These are phyloP conservation scores for Ariopsis seemanni DNA, from an alignment of 2,113 vertebrate genomes.

Conservation along the genomic window DNA sequence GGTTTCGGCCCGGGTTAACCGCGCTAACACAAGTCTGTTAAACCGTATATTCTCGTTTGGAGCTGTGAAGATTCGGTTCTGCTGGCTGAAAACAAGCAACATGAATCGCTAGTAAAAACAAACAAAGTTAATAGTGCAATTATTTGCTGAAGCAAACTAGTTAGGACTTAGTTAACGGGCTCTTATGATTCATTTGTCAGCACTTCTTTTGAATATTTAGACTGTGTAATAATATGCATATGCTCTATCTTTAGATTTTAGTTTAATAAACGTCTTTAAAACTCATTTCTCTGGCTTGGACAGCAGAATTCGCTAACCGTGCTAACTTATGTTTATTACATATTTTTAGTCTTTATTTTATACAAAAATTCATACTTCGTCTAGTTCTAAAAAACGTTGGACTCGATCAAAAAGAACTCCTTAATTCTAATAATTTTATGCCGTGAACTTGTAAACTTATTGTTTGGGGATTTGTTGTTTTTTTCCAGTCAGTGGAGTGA, in stretches of 20 bases:
- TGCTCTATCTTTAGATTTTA: neutral
- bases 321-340: neutral
- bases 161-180: neutral
- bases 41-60: neutral
- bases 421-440: neutral
- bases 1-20: neutral
- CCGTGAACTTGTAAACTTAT: neutral
- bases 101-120: neutral
- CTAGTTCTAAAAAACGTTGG: neutral
- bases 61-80: neutral
- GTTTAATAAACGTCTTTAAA: neutral
- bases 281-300: neutral
- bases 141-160: neutral
- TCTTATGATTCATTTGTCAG: neutral
- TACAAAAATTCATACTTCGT: neutral
- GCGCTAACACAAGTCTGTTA: neutral
- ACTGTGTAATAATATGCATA: neutral
- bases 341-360: neutral
- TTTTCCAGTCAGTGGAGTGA: neutral
- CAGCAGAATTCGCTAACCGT: neutral
- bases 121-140: neutral
- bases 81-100: neutral
- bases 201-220: too few species aligned
- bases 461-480: neutral
- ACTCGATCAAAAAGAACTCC: neutral